phyloP scores from a whole-genome alignment of 2,113 vertebrate species.

The Polyodon spathula region DNA sequence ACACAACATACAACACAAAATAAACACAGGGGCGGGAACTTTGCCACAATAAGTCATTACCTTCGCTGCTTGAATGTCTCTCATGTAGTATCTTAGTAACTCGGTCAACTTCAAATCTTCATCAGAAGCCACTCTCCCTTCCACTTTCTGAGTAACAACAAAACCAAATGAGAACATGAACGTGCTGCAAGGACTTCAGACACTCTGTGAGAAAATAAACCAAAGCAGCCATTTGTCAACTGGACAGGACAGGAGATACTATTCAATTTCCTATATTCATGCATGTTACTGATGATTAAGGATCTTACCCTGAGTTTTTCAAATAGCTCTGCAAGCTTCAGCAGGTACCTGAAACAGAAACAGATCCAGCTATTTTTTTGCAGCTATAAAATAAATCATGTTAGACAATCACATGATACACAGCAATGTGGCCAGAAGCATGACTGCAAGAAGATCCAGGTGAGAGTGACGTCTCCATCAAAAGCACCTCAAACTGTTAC shows the following conservation, averaged over 20 bases:
- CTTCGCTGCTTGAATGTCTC: constrained; percentile 94
- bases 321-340: constrained; percentile 84
- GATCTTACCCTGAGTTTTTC: constrained; percentile 82
- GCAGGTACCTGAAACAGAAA: constrained; percentile 56
- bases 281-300: no score
- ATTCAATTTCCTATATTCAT: no score
- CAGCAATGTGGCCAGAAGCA: no score
- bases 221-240: background rate
- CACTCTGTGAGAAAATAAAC: background rate
- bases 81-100: constrained; percentile 86
- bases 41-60: constrained; percentile 55
- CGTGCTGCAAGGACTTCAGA: no score
- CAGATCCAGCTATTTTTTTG: background rate
- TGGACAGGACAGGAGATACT: no score
- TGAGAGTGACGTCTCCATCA: no score
- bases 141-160: constrained; percentile 68
- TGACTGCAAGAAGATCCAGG: no score
- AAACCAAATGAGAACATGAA: constrained; percentile 11
- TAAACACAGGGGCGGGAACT: no score
- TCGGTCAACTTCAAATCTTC: constrained; percentile 92
- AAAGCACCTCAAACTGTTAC: no score
- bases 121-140: constrained; percentile 84
- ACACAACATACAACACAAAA: no score
- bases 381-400: no score
- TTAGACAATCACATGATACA: no score